These are phyloP conservation scores for Nyctalus aviator DNA, from an alignment of 2,797 vertebrate species.

Conservation along the genomic window DNA sequence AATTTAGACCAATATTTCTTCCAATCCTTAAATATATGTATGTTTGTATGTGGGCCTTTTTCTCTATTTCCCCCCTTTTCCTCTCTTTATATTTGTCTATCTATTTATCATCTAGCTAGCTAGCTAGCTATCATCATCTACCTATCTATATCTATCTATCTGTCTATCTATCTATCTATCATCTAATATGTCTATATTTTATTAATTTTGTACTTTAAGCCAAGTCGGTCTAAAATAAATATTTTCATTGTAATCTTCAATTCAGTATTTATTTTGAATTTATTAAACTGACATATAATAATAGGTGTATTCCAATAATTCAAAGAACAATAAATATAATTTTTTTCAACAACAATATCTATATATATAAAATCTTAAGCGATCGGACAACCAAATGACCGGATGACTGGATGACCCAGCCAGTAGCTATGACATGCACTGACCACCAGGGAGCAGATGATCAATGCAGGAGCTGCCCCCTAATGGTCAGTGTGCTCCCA, in stretches of 20 bases:
- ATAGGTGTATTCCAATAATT: background rate
- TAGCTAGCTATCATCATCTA: no score
- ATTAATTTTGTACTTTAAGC: background rate
- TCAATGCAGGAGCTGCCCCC: no score
- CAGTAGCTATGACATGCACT: no score
- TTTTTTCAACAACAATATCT: background rate
- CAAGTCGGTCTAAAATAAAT: background rate
- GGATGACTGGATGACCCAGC: no score
- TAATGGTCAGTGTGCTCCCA: no score
- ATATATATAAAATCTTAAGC: no score
- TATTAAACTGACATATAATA: background rate
- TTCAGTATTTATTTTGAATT: background rate
- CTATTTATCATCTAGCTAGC: background rate
- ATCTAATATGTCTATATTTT: background rate
- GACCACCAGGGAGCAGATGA: no score
- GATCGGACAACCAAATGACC: no score
- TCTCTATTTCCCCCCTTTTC: background rate
- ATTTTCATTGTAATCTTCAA: background rate
- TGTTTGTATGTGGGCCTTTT: background rate
- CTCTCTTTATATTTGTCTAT: background rate
- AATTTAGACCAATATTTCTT: background rate
- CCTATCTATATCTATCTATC: background rate
- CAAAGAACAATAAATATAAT: background rate
- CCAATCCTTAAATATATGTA: background rate
- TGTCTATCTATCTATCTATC: background rate